Evolutionary conservation across 2,797 vertebrate genomes (phyloP), one percentile per base, ranked within the genome.

Genomic region (Sciurus vulgaris): DNA sequence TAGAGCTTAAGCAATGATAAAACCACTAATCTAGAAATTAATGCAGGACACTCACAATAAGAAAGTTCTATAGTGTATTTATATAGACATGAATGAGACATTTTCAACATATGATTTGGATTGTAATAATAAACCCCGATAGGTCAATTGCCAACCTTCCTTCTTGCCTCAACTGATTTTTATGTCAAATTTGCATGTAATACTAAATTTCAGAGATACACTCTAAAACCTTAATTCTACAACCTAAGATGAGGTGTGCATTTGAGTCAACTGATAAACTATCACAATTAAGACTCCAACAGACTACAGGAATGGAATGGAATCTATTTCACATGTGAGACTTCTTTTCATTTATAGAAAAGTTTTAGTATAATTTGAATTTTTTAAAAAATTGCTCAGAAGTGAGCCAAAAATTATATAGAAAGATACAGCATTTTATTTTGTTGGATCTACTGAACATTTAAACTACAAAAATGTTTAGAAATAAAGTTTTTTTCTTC

Each of bases 141-240:
- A 91, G 38, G 67, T 22, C 10, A 70, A 13, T 77, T 85, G 76
- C 51, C 61, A 76, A 1, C 44, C 41, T 73, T 77, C 10, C 30
- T 63, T 94, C 78, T 85, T 91, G 72, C n/a, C 83, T 85, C n/a
- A 95, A 70, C 67, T n/a, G 89, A 24, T 67, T 92, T 89, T 47
- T 59, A 89, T 35, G 12, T 94, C n/a, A 82, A n/a, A 38, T 69
- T 78, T 91, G 18, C 86, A 65, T 78, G 14, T 56, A 83, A 69
- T 73, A 13, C 72, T 92, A 76, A 74, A 78, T n/a, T 87, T 86
- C 65, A 95, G 65, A 41, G 41, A 76, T 15, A 69, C 24, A 3
- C 44, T 88, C 17, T 5, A 67, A n/a, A 33, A 28, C 44, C 22
- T 74, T 65, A 79, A 67, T 86, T 77, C 67, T 87, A 20, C 17